Base-by-base conservation (phyloP, 2,888 invertebrate species). In the Gonocerus acuteangulatus region DNA sequence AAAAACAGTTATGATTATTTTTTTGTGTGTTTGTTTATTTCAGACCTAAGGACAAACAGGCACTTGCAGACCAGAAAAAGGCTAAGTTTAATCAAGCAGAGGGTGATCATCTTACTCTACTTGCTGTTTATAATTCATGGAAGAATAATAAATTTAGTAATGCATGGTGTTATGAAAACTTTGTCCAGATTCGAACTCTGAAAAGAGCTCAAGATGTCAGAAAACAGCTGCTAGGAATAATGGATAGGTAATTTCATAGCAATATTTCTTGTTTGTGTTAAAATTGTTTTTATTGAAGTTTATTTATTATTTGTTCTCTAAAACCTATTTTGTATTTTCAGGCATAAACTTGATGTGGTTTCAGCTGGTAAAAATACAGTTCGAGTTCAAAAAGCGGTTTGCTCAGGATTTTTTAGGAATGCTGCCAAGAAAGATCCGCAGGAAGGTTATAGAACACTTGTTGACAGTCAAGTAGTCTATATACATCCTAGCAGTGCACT, bases 121-220 rank as follows among this genome's bases (percentile, higher is more conserved):
- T 99, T n/a, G 94, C 97, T 0, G 99, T 99, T 2, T 99, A 95
- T 74, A 99, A 99, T 73, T 95, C 96, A 52, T 99, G 99, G 99
- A 89, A 94, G 71, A 96, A 96, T 73, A 97, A 97, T 73, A 96
- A 97, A 76, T 97, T 97, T 75, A 95, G 95, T 0, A 95, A 94
- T 74, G 94, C 95, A 0, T 99, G 99, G 99, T 99, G 99, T 74
- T 97, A 95, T 72, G 97, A 99, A 73, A 99, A 99, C 78, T 99
- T 99, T 73, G 94, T 99, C 2, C 97, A 99, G 78, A 93, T 95
- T 32, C 78, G 97, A 19, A 97, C 96, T 0, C 76, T 99, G 63
- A 99, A 99, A 74, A 80, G 97, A 18, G 95, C 97, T 0, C 95
- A 97, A 76, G 97, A 99, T 76, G 95, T 99, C 0, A 81, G 99